These are phyloP conservation scores for Apotomis betuletana DNA, from an alignment of 2,888 invertebrate genomes.

Conservation along the genomic window DNA sequence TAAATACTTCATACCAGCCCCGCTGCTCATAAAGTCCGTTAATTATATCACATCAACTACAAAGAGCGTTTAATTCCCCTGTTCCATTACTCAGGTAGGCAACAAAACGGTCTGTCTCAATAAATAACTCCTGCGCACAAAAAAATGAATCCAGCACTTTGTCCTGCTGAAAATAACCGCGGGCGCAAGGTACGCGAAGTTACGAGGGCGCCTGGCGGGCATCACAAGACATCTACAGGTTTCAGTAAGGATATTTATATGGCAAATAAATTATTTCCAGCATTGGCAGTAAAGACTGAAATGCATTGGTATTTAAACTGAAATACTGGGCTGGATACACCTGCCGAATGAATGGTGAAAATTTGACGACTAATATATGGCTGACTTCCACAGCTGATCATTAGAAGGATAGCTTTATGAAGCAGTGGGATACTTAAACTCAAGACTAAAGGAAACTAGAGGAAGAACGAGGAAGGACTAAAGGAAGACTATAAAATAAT, in stretches of 20 bases:
- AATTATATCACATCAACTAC: conserved; percentile 8
- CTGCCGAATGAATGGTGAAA: no score
- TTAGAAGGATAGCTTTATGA: no score
- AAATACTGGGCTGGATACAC: no score
- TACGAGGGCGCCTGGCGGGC: neutral
- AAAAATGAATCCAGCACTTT: conserved; percentile 21
- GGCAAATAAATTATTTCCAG: neutral
- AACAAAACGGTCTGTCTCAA: conserved; percentile 24
- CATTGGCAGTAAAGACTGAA: neutral
- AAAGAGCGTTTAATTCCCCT: conserved; percentile 20
- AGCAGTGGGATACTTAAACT: no score
- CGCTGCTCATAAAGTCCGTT: neutral
- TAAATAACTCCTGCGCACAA: conserved; percentile 18
- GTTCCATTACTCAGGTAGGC: conserved; percentile 31
- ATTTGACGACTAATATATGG: no score
- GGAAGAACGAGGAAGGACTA: no score
- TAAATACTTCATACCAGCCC: no score
- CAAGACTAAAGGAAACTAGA: no score
- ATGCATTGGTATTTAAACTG: no score
- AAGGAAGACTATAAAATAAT: no score
- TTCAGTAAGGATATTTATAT: neutral
- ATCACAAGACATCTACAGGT: neutral
- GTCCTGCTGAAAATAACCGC: conserved; percentile 28
- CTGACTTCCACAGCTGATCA: no score
- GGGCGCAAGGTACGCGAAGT: conserved; percentile 5